Percentiles rank a stretch among this genome's conserved stretches.
Evolutionary conservation across 2,888 invertebrate species (phyloP).

Genomic region (Drosophila seclusa): DNA sequence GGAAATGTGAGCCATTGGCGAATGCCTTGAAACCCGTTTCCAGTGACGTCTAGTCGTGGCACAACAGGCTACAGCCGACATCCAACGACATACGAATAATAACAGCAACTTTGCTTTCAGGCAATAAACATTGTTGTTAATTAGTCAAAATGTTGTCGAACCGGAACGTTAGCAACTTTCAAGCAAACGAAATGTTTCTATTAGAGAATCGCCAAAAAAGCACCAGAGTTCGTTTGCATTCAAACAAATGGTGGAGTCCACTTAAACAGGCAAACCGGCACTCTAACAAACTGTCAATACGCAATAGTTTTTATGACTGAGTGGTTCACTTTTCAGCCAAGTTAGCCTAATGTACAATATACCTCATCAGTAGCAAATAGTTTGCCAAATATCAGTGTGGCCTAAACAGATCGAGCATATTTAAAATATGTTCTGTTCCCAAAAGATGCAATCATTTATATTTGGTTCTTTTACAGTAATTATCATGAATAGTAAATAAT

Average conservation of each 20-base stretch:
- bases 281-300: constrained; percentile 3
- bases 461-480: neutral
- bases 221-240: constrained; percentile 41
- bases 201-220: constrained; percentile 38
- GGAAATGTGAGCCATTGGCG: constrained; percentile 59
- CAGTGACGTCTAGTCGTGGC: constrained; percentile 17
- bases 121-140: constrained; percentile 73
- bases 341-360: neutral
- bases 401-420: neutral
- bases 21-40: constrained; percentile 38
- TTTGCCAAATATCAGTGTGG: neutral
- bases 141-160: constrained; percentile 77
- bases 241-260: constrained; percentile 38
- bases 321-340: neutral
- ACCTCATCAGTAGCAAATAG: neutral
- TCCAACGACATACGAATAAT: constrained; percentile 4
- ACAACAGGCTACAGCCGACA: constrained; percentile 18
- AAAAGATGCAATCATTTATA: neutral
- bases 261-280: constrained; percentile 3
- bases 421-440: neutral
- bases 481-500: neutral
- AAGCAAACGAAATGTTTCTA: constrained; percentile 63
- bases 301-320: constrained; percentile 7
- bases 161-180: constrained; percentile 61
- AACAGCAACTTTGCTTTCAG: constrained; percentile 17